Conservation (phyloP, 2,113 vertebrate genomes). For the Campylomormyrus tamandua region DNA sequence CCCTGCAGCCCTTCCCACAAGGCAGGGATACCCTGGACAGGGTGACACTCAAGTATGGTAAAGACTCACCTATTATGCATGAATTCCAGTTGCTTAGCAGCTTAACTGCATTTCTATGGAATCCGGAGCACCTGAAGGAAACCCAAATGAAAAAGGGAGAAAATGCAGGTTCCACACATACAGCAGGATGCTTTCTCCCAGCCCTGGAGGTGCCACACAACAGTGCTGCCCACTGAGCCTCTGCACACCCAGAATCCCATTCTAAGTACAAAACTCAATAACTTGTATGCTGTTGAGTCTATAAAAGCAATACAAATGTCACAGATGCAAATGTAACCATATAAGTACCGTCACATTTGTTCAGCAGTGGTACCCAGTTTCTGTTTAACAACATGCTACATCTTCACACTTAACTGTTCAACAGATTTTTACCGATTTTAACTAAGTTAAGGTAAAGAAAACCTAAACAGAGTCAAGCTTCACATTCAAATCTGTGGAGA, state of each 20-base stretch:
- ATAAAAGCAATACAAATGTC: background rate
- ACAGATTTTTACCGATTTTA: background rate
- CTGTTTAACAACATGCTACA: background rate
- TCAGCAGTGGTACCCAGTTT: background rate
- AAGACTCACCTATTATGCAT: background rate
- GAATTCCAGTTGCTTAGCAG: background rate
- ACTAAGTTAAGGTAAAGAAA: background rate
- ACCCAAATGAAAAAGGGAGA: background rate
- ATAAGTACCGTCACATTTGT: background rate
- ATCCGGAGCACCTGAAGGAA: background rate
- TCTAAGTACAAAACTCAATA: background rate
- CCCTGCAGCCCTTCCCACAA: background rate
- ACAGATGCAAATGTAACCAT: background rate
- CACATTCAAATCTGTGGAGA: background rate
- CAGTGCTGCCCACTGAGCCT: background rate
- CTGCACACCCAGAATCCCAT: background rate
- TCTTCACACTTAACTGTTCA: background rate
- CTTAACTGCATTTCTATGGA: background rate
- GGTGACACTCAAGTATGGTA: background rate
- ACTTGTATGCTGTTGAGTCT: background rate
- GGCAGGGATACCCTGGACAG: background rate
- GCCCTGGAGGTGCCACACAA: background rate
- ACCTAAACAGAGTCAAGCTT: background rate
- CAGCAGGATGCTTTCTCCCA: background rate
- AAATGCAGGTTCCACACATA: background rate